These are phyloP conservation scores for Phrynocephalus forsythii DNA, from an alignment of 2,797 vertebrate species.

Conservation along the genomic window DNA sequence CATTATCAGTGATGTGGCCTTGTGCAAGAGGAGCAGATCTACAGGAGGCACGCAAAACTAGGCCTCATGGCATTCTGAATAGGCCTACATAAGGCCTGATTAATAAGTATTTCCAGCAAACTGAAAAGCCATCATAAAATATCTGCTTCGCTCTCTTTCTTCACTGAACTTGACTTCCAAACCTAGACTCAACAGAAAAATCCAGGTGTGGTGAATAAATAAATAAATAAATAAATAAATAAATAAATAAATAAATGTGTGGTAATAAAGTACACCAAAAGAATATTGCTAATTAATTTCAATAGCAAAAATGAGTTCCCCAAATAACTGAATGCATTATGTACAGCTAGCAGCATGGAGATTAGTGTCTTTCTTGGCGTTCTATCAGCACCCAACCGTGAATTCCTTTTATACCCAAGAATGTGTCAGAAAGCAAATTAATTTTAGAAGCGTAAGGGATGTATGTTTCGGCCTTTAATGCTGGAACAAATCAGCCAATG, in stretches of 20 bases:
- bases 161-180: background rate
- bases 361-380: background rate
- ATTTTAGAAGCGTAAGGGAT: slow-evolving; percentile 22
- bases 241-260: background rate
- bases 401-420: background rate
- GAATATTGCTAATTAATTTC: slow-evolving; percentile 21
- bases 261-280: slow-evolving; percentile 11
- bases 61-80: too few relatives aligned
- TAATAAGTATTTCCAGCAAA: background rate
- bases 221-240: background rate
- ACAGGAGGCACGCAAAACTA: too few relatives aligned
- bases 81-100: too few relatives aligned
- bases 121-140: background rate
- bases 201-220: background rate
- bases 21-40: too few relatives aligned
- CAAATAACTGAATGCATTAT: slow-evolving; percentile 41
- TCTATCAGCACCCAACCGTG: background rate
- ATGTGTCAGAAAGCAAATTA: slow-evolving; percentile 14
- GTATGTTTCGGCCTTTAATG: background rate
- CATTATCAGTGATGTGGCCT: too few relatives aligned
- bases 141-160: background rate
- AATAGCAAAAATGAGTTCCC: slow-evolving; percentile 2
- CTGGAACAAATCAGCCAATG: background rate
- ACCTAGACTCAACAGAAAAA: background rate
- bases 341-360: slow-evolving; percentile 25